Evolutionary conservation across 2,113 vertebrate genomes (phyloP).

Genomic region (Amblyopsis rosae): DNA sequence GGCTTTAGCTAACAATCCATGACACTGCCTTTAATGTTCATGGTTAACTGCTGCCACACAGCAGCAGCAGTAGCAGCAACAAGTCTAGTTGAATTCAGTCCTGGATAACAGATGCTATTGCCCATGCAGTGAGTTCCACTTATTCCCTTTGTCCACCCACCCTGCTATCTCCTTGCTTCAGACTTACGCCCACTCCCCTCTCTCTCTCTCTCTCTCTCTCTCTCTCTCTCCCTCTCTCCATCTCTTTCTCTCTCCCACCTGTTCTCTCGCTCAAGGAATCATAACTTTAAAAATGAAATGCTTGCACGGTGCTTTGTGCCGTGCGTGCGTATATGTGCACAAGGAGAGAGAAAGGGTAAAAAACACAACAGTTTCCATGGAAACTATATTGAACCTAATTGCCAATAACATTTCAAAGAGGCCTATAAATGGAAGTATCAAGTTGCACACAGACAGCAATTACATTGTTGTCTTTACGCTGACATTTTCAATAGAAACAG

Average conservation of each 20-base stretch:
- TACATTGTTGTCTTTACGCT: not conserved
- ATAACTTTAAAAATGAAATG: conserved; percentile 61
- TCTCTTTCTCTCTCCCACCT: conserved; percentile 52
- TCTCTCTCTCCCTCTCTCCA: not conserved
- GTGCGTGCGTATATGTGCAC: conserved; percentile 34
- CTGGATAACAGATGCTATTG: not conserved
- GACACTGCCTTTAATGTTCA: too few relatives aligned
- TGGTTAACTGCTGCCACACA: too few relatives aligned
- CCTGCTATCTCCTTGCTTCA: conserved; percentile 24
- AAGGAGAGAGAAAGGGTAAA: conserved; percentile 20
- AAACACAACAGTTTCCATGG: conserved; percentile 64
- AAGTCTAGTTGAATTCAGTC: too few relatives aligned
- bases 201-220: not conserved
- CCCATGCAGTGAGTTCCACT: conserved; percentile 16
- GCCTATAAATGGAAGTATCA: conserved; percentile 43
- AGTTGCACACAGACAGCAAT: not conserved
- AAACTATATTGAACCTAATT: conserved; percentile 71
- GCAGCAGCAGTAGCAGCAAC: too few relatives aligned
- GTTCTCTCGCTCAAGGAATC: conserved; percentile 59
- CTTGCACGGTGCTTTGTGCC: not conserved
- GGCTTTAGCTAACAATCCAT: too few relatives aligned
- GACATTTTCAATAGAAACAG: not conserved
- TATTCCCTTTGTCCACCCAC: conserved; percentile 28
- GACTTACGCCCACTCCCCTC: conserved; percentile 38
- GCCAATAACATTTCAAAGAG: conserved; percentile 52